A percentile compares a stretch with the other conserved stretches of the same genome.
Conservation (phyloP, 2,888 invertebrate species). For the Octonoba sinensis region DNA sequence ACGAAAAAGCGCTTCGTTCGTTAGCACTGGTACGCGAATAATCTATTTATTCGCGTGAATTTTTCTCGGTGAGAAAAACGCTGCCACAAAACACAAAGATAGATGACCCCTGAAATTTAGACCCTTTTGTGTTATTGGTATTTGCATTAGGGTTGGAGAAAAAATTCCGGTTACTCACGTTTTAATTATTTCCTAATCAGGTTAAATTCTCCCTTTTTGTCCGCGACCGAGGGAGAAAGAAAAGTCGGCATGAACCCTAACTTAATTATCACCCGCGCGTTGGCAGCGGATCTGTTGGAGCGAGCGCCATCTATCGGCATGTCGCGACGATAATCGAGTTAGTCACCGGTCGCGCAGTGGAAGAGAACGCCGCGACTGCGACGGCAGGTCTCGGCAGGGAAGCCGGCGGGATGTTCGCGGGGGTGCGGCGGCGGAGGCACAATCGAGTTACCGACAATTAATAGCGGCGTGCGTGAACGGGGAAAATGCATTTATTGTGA, state of each 20-base stretch:
- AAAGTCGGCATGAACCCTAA: constrained; percentile 26
- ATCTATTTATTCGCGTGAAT: too few relatives aligned
- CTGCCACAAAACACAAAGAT: constrained; percentile 48
- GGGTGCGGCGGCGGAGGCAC: constrained; percentile 16
- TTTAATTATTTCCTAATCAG: constrained; percentile 64
- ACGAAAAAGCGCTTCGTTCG: too few relatives aligned
- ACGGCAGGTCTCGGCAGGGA: constrained; percentile 31
- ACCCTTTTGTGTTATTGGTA: constrained; percentile 58
- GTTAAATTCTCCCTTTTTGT: constrained; percentile 40
- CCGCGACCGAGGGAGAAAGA: not conserved
- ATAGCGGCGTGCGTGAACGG: constrained; percentile 46
- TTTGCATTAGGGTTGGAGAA: constrained; percentile 47
- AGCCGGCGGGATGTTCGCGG: constrained; percentile 11
- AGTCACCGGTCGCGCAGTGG: constrained; percentile 1
- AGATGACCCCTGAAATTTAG: constrained; percentile 51
- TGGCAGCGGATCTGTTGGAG: not conserved
- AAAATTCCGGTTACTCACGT: constrained; percentile 53
- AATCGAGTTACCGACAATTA: constrained; percentile 66
- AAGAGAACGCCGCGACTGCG: constrained; percentile 15
- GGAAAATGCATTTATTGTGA: constrained; percentile 66
- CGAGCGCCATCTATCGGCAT: constrained; percentile 58
- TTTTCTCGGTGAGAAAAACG: too few relatives aligned
- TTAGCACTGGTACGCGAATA: too few relatives aligned
- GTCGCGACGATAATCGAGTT: constrained; percentile 53
- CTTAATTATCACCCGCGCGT: constrained; percentile 54